A percentile compares a stretch with the other conserved stretches of the same genome.
Conservation (phyloP, 2,797 vertebrate species). For the Chromis chromis region DNA sequence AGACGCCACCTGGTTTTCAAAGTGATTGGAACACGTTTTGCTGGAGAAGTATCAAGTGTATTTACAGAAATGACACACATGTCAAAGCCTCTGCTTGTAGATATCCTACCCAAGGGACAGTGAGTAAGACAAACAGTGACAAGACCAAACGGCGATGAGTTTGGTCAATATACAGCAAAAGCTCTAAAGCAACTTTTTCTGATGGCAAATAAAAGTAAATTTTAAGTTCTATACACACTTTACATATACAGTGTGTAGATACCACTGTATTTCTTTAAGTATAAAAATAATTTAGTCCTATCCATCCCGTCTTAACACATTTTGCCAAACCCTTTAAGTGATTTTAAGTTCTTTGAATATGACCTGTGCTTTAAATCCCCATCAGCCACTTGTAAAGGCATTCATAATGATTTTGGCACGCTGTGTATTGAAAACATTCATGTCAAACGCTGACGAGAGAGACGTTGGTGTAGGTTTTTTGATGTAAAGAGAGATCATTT, state of each 20-base stretch:
- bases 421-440: constrained; percentile 47
- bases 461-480: constrained; percentile 42
- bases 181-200: constrained; percentile 67
- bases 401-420: constrained; percentile 67
- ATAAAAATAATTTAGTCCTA: constrained; percentile 75
- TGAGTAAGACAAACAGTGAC: constrained; percentile 60
- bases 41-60: constrained; percentile 45
- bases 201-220: constrained; percentile 72
- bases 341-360: constrained; percentile 64
- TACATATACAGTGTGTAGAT: neutral
- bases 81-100: constrained; percentile 67
- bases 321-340: constrained; percentile 73
- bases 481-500: constrained; percentile 65
- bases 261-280: constrained; percentile 58
- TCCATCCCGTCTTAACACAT: constrained; percentile 58
- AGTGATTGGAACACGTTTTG: constrained; percentile 48
- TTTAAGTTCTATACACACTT: constrained; percentile 46
- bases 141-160: constrained; percentile 53
- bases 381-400: constrained; percentile 58
- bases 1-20: constrained; percentile 53
- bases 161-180: constrained; percentile 64
- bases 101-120: constrained; percentile 55
- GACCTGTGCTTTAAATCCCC: constrained; percentile 64
- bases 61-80: constrained; percentile 63
- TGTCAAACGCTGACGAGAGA: constrained; percentile 59